These are phyloP conservation scores for Hyposmocoma kahamanoa DNA, from an alignment of 1,140 invertebrate genomes.

Conservation along the genomic window DNA sequence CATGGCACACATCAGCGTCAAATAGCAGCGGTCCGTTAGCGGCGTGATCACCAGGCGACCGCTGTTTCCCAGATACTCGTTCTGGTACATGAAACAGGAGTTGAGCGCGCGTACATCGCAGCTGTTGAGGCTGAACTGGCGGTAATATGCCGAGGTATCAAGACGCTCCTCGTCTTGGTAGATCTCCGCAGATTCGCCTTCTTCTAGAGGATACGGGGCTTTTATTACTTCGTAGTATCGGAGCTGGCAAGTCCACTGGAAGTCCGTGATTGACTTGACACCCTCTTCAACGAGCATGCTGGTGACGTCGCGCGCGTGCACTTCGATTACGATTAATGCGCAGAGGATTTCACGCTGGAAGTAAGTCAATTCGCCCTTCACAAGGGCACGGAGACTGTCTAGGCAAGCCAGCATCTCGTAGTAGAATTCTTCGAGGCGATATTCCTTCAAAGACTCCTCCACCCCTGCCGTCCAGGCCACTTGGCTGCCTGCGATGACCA, in stretches of 20 bases:
- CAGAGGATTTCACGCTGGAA: slow-evolving; percentile 86
- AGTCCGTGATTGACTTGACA: slow-evolving; percentile 80
- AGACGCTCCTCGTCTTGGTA: slow-evolving; percentile 52
- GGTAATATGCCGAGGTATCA: slow-evolving; percentile 57
- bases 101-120: slow-evolving; percentile 77
- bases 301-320: slow-evolving; percentile 90
- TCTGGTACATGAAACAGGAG: slow-evolving; percentile 86
- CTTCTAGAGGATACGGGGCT: slow-evolving; percentile 33
- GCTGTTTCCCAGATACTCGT: slow-evolving; percentile 84
- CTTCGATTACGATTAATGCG: slow-evolving; percentile 88
- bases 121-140: slow-evolving; percentile 58
- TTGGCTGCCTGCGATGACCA: slow-evolving; percentile 81
- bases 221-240: slow-evolving; percentile 54
- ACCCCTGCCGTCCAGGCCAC: slow-evolving; percentile 78
- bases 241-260: slow-evolving; percentile 88
- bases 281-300: slow-evolving; percentile 79
- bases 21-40: slow-evolving; percentile 89
- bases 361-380: slow-evolving; percentile 78
- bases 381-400: slow-evolving; percentile 78
- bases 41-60: slow-evolving; percentile 87
- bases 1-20: slow-evolving; percentile 91
- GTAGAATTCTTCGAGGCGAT: slow-evolving; percentile 67
- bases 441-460: slow-evolving; percentile 69
- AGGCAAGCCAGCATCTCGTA: slow-evolving; percentile 73
- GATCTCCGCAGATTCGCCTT: slow-evolving; percentile 44